A percentile compares a stretch with the other conserved stretches of the same genome.
These are phyloP conservation scores for Polydesmus complanatus DNA, from an alignment of 2,888 invertebrate species.

Conservation along the genomic window DNA sequence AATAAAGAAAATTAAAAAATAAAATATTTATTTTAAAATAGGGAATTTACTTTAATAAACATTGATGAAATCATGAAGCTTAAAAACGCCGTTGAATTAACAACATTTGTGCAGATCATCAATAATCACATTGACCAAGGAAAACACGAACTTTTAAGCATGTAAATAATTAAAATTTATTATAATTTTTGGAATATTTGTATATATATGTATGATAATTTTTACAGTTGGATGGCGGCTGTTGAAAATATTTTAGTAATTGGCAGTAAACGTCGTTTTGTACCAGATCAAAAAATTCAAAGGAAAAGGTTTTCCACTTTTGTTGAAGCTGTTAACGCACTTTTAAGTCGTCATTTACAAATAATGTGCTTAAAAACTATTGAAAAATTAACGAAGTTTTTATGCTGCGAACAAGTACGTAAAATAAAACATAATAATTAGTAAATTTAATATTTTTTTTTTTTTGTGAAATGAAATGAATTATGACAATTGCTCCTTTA, in stretches of 20 bases:
- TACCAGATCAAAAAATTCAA: slow-evolving; percentile 49
- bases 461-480: too few relatives aligned
- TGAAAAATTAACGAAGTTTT: slow-evolving; percentile 57
- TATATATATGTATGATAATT: too few relatives aligned
- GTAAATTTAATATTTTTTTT: too few relatives aligned
- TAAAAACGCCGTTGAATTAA: slow-evolving; percentile 52
- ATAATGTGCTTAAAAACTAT: slow-evolving; percentile 65
- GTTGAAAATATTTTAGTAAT: slow-evolving; percentile 33
- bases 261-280: slow-evolving; percentile 34
- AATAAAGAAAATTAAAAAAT: background rate
- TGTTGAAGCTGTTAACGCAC: slow-evolving; percentile 66
- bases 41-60: slow-evolving; percentile 47
- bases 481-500: too few relatives aligned
- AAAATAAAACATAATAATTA: too few relatives aligned
- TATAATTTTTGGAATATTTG: slow-evolving; percentile 49
- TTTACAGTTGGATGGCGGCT: slow-evolving; percentile 31
- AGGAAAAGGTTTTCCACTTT: slow-evolving; percentile 54
- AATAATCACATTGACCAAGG: slow-evolving; percentile 50
- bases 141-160: slow-evolving; percentile 47
- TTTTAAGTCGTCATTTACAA: slow-evolving; percentile 81
- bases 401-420: slow-evolving; percentile 59
- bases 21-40: slow-evolving; percentile 30
- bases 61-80: slow-evolving; percentile 42
- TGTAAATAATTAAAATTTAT: slow-evolving; percentile 50
- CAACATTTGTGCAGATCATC: slow-evolving; percentile 44